Conservation (phyloP, 2,888 invertebrate genomes). For the Meghimatium bilineatum region DNA sequence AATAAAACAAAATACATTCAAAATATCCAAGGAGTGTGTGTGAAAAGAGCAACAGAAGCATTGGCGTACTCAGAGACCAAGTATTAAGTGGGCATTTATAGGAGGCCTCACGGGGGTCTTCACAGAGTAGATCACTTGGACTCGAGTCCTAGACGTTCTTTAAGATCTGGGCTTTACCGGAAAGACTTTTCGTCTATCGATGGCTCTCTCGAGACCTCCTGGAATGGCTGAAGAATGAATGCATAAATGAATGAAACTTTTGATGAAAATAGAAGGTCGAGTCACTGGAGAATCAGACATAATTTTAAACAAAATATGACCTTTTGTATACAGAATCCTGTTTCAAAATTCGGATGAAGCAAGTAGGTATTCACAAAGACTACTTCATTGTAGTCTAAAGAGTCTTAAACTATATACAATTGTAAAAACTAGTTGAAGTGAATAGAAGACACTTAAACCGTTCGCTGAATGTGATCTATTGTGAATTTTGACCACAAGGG, state of each 20-base stretch:
- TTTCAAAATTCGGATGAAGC: too few species aligned
- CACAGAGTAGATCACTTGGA: neutral
- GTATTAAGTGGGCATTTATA: slow-evolving; percentile 1
- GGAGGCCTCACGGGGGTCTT: neutral
- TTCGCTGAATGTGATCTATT: too few species aligned
- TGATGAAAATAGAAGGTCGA: neutral
- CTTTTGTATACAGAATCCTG: neutral
- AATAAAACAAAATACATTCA: neutral
- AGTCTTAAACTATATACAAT: too few species aligned
- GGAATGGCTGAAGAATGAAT: slow-evolving; percentile 10
- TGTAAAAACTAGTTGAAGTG: too few species aligned
- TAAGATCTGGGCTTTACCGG: neutral
- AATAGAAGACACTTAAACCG: too few species aligned
- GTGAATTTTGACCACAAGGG: too few species aligned
- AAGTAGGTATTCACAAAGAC: too few species aligned
- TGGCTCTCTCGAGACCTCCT: slow-evolving; percentile 1
- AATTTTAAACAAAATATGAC: neutral
- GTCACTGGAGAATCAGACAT: neutral
- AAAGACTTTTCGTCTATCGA: neutral
- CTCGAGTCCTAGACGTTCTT: neutral
- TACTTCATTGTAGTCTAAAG: too few species aligned
- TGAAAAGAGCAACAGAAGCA: slow-evolving; percentile 1
- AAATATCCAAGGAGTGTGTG: neutral
- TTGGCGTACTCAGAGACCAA: neutral
- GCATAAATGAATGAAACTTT: neutral